These are phyloP conservation scores for Drosophila leonis DNA, from an alignment of 2,888 invertebrate species.

Conservation along the genomic window DNA sequence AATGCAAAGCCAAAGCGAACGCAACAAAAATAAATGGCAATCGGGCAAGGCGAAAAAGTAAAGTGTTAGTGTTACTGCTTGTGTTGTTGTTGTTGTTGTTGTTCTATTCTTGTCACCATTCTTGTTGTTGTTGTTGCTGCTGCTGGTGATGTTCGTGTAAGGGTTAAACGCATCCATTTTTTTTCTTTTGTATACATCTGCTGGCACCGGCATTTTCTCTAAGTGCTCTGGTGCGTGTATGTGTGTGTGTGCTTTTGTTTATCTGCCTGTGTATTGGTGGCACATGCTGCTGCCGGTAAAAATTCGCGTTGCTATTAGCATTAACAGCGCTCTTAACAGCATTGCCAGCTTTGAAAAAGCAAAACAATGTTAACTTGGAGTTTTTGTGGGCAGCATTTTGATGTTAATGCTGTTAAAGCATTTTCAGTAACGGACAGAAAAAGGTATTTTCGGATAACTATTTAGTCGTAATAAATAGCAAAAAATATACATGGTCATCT, in stretches of 20 bases:
- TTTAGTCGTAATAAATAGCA: not conserved
- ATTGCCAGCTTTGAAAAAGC: slow-evolving; percentile 49
- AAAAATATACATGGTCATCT: not conserved
- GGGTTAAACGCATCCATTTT: slow-evolving; percentile 24
- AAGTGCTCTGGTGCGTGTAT: slow-evolving; percentile 36
- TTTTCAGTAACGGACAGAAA: not conserved
- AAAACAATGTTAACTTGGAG: slow-evolving; percentile 23
- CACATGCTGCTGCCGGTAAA: slow-evolving; percentile 40
- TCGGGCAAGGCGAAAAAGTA: slow-evolving; percentile 34
- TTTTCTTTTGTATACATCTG: slow-evolving; percentile 29
- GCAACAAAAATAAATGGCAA: slow-evolving; percentile 37
- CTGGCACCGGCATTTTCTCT: slow-evolving; percentile 42
- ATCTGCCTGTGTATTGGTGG: slow-evolving; percentile 31
- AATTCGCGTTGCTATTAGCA: slow-evolving; percentile 52
- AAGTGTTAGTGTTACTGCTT: slow-evolving; percentile 27
- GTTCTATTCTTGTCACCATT: slow-evolving; percentile 7
- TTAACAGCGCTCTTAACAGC: slow-evolving; percentile 51
- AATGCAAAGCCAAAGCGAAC: slow-evolving; percentile 54
- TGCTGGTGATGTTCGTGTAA: slow-evolving; percentile 17
- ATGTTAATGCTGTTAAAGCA: slow-evolving; percentile 3
- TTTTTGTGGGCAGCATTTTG: not conserved
- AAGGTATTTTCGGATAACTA: not conserved
- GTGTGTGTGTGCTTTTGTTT: slow-evolving; percentile 42
- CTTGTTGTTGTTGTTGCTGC: slow-evolving; percentile 14
- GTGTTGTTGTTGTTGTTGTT: slow-evolving; percentile 13